Percentiles rank a stretch among this genome's conserved stretches.
Conservation (phyloP, 2,113 vertebrate species). For the Columba livia region DNA sequence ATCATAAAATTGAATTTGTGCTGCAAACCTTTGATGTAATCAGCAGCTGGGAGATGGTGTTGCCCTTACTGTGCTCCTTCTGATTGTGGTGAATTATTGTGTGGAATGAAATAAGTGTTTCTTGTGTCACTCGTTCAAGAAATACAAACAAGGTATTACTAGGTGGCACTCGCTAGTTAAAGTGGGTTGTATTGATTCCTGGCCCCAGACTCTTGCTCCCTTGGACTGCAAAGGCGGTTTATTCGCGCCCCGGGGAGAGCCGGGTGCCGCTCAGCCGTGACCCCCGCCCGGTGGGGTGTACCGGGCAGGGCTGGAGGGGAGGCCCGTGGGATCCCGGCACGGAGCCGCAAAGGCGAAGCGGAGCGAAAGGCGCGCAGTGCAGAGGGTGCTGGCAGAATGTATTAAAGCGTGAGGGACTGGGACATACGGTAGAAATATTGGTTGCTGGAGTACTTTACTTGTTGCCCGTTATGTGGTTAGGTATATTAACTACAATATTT, state of each 20-base stretch:
- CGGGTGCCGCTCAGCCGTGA: not conserved
- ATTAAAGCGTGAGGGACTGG: not conserved
- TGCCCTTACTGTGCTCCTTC: constrained; percentile 76
- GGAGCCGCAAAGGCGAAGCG: not conserved
- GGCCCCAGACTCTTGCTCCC: not conserved
- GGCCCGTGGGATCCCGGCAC: too few species aligned
- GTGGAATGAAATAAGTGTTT: constrained; percentile 81
- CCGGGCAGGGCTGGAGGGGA: not conserved
- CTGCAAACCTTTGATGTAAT: constrained; percentile 83
- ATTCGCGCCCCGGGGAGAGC: not conserved
- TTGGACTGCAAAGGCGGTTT: not conserved
- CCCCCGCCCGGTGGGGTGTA: not conserved
- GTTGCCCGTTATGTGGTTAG: not conserved
- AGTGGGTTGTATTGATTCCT: constrained; percentile 68
- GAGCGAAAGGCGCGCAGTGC: not conserved
- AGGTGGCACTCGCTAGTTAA: constrained; percentile 73
- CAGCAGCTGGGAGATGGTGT: constrained; percentile 83
- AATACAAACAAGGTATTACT: constrained; percentile 79
- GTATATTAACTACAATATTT: not conserved
- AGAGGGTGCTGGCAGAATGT: not conserved
- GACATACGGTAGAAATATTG: not conserved
- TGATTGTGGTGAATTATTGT: constrained; percentile 79
- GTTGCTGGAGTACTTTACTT: not conserved
- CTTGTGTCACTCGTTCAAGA: constrained; percentile 77
- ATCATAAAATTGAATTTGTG: constrained; percentile 86